phyloP scores from a whole-genome alignment of 1,140 invertebrate species.

The Bombus fervidus region DNA sequence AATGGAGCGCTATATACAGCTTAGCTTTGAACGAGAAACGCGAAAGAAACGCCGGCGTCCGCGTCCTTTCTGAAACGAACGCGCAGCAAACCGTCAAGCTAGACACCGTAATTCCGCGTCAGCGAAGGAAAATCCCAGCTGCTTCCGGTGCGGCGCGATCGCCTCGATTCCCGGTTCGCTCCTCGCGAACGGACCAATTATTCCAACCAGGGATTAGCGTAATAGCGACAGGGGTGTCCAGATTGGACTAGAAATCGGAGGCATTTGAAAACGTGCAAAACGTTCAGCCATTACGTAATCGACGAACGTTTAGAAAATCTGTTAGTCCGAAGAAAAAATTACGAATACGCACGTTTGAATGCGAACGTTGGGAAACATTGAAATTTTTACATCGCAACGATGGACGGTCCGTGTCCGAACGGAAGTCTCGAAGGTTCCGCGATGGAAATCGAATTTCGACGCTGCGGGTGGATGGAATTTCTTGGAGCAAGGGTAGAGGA shows the following conservation, averaged over 20 bases:
- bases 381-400: not conserved
- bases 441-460: slow-evolving; percentile 53
- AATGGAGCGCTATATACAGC: not conserved
- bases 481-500: not conserved
- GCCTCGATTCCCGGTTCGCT: not conserved
- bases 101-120: slow-evolving; percentile 29
- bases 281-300: no score
- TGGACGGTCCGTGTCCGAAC: not conserved
- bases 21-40: slow-evolving; percentile 5
- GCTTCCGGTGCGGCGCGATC: slow-evolving; percentile 24
- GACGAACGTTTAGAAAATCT: no score
- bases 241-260: not conserved
- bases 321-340: no score
- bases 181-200: slow-evolving; percentile 13
- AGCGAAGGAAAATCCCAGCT: slow-evolving; percentile 22
- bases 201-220: slow-evolving; percentile 36
- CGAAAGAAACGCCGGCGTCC: not conserved
- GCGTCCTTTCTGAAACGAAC: slow-evolving; percentile 1
- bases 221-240: not conserved
- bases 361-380: not conserved
- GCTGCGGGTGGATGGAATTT: slow-evolving; percentile 31
- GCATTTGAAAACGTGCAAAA: not conserved
- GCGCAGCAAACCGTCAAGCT: not conserved
- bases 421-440: not conserved
- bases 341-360: no score